Percentiles rank a stretch among this genome's conserved stretches.
These are phyloP conservation scores for Grammomys surdaster DNA, from an alignment of 2,113 vertebrate species.

Conservation along the genomic window DNA sequence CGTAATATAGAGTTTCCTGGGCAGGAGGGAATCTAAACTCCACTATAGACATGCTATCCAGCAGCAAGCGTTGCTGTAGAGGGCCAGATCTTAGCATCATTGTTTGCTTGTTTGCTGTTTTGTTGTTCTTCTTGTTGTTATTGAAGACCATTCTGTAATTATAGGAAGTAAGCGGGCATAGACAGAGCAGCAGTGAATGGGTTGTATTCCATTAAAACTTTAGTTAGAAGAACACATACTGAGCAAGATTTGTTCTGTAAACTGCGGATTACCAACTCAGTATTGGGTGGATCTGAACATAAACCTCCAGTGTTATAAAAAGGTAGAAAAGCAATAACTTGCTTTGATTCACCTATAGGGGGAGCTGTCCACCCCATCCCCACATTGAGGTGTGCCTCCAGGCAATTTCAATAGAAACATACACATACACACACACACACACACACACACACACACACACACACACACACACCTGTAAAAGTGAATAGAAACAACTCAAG, in stretches of 20 bases:
- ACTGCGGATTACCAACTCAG: background rate
- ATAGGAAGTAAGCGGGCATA: background rate
- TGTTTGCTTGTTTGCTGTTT: background rate
- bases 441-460: background rate
- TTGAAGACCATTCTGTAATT: background rate
- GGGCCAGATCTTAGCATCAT: background rate
- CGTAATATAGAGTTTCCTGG: background rate
- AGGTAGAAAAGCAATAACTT: background rate
- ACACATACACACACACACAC: background rate
- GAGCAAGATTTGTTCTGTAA: background rate
- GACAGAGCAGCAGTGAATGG: background rate
- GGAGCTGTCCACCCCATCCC: background rate
- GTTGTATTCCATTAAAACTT: background rate
- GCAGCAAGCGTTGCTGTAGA: background rate
- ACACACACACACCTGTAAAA: background rate
- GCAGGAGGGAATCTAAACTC: background rate
- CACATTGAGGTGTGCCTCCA: background rate
- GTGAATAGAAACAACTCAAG: background rate
- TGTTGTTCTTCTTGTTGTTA: background rate
- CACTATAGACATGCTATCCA: background rate
- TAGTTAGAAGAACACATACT: background rate
- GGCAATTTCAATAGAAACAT: background rate
- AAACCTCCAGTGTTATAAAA: background rate
- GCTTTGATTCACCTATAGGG: background rate
- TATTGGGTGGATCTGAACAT: background rate